These are phyloP conservation scores for Montipora cactus DNA, from an alignment of 64 coral and sea anemone genomes.

Conservation along the genomic window DNA sequence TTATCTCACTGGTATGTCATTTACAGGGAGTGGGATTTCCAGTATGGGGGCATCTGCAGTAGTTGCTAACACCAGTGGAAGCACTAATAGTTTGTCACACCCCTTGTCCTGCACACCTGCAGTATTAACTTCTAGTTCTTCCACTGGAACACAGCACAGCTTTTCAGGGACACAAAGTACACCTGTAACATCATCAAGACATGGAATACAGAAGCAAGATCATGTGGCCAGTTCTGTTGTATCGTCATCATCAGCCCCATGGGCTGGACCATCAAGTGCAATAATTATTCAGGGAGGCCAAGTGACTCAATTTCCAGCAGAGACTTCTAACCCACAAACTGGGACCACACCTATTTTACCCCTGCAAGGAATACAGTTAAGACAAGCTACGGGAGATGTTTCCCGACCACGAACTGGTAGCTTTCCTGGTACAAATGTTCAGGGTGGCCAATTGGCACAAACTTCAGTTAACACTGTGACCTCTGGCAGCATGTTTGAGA, in stretches of 20 bases:
- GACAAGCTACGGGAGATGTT: not conserved
- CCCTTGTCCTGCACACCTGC: not conserved
- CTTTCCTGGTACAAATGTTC: not conserved
- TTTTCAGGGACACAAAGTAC: constrained; percentile 1
- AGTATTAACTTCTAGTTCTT: not conserved
- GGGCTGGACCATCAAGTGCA: not conserved
- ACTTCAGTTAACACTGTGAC: not conserved
- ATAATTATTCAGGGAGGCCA: no score
- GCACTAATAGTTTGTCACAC: not conserved
- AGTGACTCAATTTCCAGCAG: no score
- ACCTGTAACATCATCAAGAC: not conserved
- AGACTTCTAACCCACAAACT: not conserved
- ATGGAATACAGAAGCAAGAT: constrained; percentile 5
- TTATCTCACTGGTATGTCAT: not conserved
- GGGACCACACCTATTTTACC: not conserved
- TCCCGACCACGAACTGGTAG: not conserved
- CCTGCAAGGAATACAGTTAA: not conserved
- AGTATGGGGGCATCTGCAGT: not conserved
- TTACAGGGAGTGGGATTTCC: not conserved
- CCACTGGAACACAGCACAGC: not conserved
- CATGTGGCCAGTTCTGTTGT: not conserved
- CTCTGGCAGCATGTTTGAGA: not conserved
- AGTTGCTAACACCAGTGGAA: not conserved
- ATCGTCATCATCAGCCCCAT: not conserved
- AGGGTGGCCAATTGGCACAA: constrained; percentile 21